These are phyloP conservation scores for Nycticebus coucang DNA, from an alignment of 2,113 vertebrate genomes.

Conservation along the genomic window DNA sequence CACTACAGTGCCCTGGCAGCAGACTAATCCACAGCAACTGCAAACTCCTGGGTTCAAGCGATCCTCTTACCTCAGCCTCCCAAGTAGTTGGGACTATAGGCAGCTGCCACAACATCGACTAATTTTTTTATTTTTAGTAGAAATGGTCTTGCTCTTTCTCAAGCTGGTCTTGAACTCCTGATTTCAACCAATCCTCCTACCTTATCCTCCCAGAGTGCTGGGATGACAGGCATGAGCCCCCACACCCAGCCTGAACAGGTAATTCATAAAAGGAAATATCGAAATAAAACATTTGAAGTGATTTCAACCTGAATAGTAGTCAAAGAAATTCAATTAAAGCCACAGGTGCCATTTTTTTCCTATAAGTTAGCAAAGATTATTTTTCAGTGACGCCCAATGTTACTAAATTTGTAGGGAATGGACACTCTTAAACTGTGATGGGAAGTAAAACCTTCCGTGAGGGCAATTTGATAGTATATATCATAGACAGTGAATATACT, in stretches of 20 bases:
- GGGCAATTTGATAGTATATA: neutral
- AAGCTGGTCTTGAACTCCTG: too few species aligned
- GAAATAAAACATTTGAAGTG: neutral
- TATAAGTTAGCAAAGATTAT: neutral
- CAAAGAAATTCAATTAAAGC: conserved; percentile 21
- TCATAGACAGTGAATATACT: neutral
- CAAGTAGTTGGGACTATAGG: too few species aligned
- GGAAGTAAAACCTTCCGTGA: neutral
- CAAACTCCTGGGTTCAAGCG: too few species aligned
- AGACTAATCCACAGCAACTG: too few species aligned
- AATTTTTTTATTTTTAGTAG: too few species aligned
- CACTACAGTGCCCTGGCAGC: too few species aligned
- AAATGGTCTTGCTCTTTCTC: too few species aligned
- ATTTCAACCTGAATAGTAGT: neutral
- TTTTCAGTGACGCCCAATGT: neutral
- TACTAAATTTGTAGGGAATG: neutral
- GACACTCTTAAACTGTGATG: neutral
- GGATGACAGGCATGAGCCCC: too few species aligned
- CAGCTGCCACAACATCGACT: too few species aligned
- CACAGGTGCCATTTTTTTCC: neutral
- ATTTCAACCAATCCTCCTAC: too few species aligned
- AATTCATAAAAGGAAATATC: conserved; percentile 17
- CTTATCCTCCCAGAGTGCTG: too few species aligned
- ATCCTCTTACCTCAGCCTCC: too few species aligned
- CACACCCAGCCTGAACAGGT: neutral